Evolutionary conservation across 2,113 vertebrate genomes (phyloP).

Genomic region (Pavo muticus): DNA sequence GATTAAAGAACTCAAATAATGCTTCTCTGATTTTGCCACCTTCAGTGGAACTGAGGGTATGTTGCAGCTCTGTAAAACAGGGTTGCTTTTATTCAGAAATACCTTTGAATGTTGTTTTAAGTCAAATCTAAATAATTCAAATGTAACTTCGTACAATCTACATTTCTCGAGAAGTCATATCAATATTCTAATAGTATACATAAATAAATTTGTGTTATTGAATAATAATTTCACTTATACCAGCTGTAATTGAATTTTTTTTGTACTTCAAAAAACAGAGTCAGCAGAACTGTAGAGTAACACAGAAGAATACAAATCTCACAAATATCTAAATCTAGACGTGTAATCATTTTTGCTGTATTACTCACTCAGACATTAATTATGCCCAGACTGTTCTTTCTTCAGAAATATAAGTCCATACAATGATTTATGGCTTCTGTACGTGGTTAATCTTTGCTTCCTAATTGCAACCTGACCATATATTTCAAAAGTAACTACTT

Average conservation of each 20-base stretch:
- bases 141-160: neutral
- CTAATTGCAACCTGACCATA: slow-evolving; percentile 24
- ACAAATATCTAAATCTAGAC: neutral
- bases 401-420: slow-evolving; percentile 1
- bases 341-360: slow-evolving; percentile 30
- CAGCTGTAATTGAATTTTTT: neutral
- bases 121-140: neutral
- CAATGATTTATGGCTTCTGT: slow-evolving; percentile 34
- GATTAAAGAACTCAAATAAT: neutral
- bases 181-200: neutral
- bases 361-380: neutral
- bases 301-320: neutral
- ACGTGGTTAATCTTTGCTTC: slow-evolving; percentile 44
- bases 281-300: neutral
- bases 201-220: neutral
- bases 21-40: neutral
- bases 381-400: slow-evolving; percentile 22
- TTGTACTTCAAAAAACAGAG: neutral
- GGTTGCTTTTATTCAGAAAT: neutral
- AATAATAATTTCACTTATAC: neutral
- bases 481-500: slow-evolving; percentile 57
- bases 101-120: neutral
- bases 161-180: neutral
- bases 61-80: neutral
- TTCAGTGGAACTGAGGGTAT: neutral